These are phyloP conservation scores for Martes flavigula DNA, from an alignment of 2,797 vertebrate genomes.

Conservation along the genomic window DNA sequence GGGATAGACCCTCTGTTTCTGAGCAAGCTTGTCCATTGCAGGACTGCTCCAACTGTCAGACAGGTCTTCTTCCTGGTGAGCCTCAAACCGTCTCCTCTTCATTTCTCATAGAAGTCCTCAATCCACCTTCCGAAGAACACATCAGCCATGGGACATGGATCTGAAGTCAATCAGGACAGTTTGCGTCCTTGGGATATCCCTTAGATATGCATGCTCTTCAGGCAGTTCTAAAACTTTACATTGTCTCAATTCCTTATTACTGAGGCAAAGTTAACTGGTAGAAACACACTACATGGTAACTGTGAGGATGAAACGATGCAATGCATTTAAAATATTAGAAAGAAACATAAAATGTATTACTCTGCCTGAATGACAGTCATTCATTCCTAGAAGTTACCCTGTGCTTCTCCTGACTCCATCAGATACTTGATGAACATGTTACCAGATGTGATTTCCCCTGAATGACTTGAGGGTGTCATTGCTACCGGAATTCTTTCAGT, in stretches of 20 bases:
- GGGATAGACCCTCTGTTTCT: neutral
- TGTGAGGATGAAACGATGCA: neutral
- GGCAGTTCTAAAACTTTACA: neutral
- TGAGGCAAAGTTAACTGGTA: neutral
- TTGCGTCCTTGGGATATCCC: neutral
- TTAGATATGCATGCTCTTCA: neutral
- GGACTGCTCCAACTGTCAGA: neutral
- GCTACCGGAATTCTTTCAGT: neutral
- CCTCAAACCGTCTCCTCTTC: neutral
- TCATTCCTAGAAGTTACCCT: neutral
- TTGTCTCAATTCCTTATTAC: neutral
- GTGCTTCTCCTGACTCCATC: neutral
- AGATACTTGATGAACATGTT: neutral
- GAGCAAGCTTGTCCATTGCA: neutral
- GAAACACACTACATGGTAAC: neutral
- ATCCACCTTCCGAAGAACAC: neutral
- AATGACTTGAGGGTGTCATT: neutral
- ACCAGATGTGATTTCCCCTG: neutral
- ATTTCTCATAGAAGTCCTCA: neutral
- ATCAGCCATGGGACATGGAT: neutral
- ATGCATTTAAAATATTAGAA: neutral
- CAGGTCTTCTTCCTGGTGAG: neutral
- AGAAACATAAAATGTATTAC: neutral
- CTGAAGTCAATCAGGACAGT: neutral
- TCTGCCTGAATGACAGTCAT: neutral